A percentile compares a stretch with the other conserved stretches of the same genome.
Conservation (phyloP, 2,888 invertebrate genomes). For the Periphyllus acericola region DNA sequence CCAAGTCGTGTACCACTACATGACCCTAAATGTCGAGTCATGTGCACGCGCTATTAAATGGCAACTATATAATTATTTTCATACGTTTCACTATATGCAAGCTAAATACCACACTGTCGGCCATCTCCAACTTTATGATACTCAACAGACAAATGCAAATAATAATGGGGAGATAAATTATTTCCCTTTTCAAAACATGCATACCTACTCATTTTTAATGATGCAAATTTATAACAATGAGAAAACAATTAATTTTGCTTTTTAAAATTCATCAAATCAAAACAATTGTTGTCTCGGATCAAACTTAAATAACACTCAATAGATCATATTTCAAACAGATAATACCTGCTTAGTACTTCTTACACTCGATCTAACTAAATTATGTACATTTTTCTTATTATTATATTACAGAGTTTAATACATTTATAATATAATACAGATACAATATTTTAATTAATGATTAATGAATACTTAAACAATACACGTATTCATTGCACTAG, state of each 20-base stretch:
- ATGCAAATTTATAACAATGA: not conserved
- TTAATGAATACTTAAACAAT: no score
- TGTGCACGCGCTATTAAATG: not conserved
- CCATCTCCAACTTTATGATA: not conserved
- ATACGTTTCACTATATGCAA: not conserved
- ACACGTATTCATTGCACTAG: no score
- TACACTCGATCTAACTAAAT: not conserved
- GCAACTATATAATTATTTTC: slow-evolving; percentile 13
- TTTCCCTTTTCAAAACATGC: not conserved
- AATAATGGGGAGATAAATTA: not conserved
- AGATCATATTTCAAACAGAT: no score
- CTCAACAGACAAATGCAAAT: not conserved
- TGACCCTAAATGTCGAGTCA: slow-evolving; percentile 16
- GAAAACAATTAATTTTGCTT: not conserved
- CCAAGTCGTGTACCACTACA: not conserved
- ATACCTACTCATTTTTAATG: not conserved
- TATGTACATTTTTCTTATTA: no score
- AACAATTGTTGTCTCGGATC: not conserved
- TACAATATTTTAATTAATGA: no score
- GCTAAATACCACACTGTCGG: not conserved
- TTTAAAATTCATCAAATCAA: not conserved
- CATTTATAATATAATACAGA: no score
- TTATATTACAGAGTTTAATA: no score
- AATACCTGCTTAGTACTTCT: not conserved
- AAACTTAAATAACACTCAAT: no score